Evolutionary conservation across 2,888 invertebrate species (phyloP), one percentile per base, ranked within the genome.

Genomic region (Hyposoter didymator): DNA sequence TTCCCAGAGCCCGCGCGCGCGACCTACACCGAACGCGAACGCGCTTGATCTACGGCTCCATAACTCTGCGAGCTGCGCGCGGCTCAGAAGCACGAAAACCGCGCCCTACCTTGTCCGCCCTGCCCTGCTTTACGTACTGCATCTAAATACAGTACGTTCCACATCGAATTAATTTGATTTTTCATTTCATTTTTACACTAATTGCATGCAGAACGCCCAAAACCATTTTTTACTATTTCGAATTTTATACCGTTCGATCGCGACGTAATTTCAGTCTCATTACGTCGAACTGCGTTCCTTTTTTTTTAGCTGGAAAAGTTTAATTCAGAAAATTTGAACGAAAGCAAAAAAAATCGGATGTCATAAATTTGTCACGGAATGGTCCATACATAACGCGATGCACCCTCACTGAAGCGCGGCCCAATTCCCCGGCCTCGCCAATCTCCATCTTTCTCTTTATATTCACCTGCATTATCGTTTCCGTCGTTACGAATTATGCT

Each of bases 31-130:
- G 76, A 84, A 90, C 91, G 91, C 91, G 91, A 91, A 90, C 90
- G 89, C 90, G 90, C 87, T 90, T 92, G 92, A 92, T 92, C 91
- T 92, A 91, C 91, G 89, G 89, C 91, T 89, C 89, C 90, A 89
- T 91, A 92, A 91, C 90, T 91, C 90, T 89, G 88, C 84, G 88
- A 82, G 82, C 59, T 82, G 78, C 64, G 74, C 85, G 75, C 82
- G 83, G 84, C 78, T 67, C 86, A 81, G 84, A 78, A 81, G 81
- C 78, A 69, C 81, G 78, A 87, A 78, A 86, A 81, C 78, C 76
- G 78, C 85, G 85, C 79, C 84, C 87, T 82, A 73, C 74, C 76
- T 69, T 82, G 79, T 73, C 82, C 84, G 35, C 74, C 84, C 78
- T 86, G 74, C 64, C 74, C 43, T 73, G 78, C 49, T 75, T 66